These are phyloP conservation scores for Merluccius polli DNA, from an alignment of 2,797 vertebrate genomes.

Conservation along the genomic window DNA sequence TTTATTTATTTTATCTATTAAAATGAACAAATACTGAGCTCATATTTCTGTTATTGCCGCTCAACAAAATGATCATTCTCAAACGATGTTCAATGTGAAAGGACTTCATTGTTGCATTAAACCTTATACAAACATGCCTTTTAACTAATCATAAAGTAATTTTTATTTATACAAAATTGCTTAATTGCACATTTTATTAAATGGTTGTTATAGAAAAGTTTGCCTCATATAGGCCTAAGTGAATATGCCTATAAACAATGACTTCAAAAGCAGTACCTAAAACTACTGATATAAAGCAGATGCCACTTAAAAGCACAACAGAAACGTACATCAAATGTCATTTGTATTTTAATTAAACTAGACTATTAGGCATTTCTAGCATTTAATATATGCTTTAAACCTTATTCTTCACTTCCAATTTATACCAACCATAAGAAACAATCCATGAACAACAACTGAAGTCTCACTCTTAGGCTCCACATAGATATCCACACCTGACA, in stretches of 20 bases:
- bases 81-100: background rate
- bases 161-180: background rate
- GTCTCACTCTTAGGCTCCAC: too few relatives aligned
- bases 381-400: background rate
- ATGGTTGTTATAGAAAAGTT: background rate
- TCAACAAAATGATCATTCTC: background rate
- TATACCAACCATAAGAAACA: background rate
- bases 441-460: background rate
- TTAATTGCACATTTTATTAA: background rate
- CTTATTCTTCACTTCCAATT: background rate
- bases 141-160: background rate
- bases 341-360: background rate
- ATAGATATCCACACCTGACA: too few relatives aligned
- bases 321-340: background rate
- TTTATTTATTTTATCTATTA: constrained; percentile 74
- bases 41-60: constrained; percentile 23
- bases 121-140: background rate
- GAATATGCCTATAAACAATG: background rate
- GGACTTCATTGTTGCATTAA: background rate
- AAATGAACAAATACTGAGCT: constrained; percentile 60
- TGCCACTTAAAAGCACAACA: background rate
- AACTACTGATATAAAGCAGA: background rate
- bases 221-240: background rate
- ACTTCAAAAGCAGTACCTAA: background rate
- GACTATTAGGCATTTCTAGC: background rate